A percentile compares a stretch with the other conserved stretches of the same genome.
Conservation (phyloP, 2,888 invertebrate species). For the Papilio elwesi region DNA sequence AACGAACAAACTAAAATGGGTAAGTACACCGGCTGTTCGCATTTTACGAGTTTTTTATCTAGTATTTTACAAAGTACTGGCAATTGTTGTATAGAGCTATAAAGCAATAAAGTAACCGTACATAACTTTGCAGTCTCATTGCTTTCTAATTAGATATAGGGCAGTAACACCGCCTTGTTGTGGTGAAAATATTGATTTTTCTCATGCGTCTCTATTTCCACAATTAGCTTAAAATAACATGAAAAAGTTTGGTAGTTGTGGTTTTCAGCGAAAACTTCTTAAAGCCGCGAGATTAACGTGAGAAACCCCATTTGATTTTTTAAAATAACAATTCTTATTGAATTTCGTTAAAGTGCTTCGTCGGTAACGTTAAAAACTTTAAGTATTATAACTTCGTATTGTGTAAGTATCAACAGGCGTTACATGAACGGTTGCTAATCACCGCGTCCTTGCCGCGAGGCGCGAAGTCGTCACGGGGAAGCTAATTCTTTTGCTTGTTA, state of each 20-base stretch:
- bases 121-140: neutral
- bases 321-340: neutral
- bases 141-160: constrained; percentile 51
- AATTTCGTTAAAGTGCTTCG: neutral
- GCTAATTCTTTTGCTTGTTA: constrained; percentile 42
- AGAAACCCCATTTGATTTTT: neutral
- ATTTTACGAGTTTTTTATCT: constrained; percentile 42
- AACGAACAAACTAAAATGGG: constrained; percentile 70
- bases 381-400: neutral
- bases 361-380: too few relatives aligned
- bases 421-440: constrained; percentile 55
- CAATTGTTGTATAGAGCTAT: neutral
- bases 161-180: constrained; percentile 51
- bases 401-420: constrained; percentile 49
- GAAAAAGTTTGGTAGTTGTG: neutral
- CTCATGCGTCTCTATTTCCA: constrained; percentile 59
- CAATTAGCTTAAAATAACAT: constrained; percentile 39
- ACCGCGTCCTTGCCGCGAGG: constrained; percentile 54
- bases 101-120: neutral
- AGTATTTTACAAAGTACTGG: constrained; percentile 15
- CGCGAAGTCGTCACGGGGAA: constrained; percentile 41
- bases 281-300: neutral
- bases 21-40: constrained; percentile 69
- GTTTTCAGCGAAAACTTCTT: neutral
- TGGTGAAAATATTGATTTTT: constrained; percentile 77